Evolutionary conservation across 2,888 invertebrate species (phyloP), one percentile per base, ranked within the genome.

Genomic region (Glyphotaelius pellucidus): DNA sequence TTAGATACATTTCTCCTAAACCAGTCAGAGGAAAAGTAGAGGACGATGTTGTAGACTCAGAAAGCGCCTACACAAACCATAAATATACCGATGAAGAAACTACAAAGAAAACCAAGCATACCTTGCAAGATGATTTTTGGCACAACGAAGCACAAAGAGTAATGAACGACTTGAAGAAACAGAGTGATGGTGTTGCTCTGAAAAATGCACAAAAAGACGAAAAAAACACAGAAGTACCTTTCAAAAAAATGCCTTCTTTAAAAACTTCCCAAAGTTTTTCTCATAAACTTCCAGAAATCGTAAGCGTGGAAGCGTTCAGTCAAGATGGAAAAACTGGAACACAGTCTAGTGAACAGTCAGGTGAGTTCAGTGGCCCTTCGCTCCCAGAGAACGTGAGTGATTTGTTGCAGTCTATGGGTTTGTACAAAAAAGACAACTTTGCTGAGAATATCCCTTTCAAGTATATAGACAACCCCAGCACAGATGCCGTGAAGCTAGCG

Each of bases 1-100:
- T 97, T 0, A 96, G 97, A 94, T 95, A 97, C 86, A 95, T 97
- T 2, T 94, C 91, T 9, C 89, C 90, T 30, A 90, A 90, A 38
- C 86, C 92, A 15, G 42, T 85, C 9, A 79, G 86, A 47, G 85
- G 67, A 79, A 30, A 30, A 3, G 87, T 79, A 90, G 83, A 92
- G 32, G 88, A 80, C 32, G 88, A 90, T 31, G n/a, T 80, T 14
- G 80, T 42, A n/a, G 89, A 90, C 31, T 86, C 47, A 89, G 80
- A 84, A 80, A 91, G 84, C 4, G 87, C 31, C 14, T 94, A 94
- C 93, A 90, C 94, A 52, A 95, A 95, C 93, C 95, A 95, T 93
- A 94, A 94, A 93, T 94, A 94, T 92, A 94, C 94, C 30, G 94
- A 94, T 4, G 94, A 94, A 42, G 90, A 80, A 3, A 90, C 90